Evolutionary conservation across 2,888 invertebrate species (phyloP), one percentile per base, ranked within the genome.

Genomic region (Drosophila aldrichi): DNA sequence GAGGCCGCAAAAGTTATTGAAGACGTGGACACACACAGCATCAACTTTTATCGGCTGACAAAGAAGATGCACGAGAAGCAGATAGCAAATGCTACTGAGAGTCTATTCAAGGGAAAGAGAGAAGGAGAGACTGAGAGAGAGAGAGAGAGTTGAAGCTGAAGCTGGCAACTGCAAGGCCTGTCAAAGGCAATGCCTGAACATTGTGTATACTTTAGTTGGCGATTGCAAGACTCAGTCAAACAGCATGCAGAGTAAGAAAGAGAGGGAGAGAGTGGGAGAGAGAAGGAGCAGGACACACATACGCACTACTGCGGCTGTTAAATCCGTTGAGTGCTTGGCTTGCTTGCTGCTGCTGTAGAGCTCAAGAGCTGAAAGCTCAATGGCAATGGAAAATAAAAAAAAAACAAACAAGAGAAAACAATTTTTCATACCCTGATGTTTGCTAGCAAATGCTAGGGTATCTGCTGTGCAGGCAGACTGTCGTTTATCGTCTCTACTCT

Each of bases 131-230:
- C n/a, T 20, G 34, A 38, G 16, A 38, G 38, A 6, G 38, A 38
- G 16, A 8, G 38, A 6, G 38, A 22, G 14, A 44, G 25, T 3
- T 29, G 29, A 7, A 29, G 32, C 32, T 32, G 32, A 32, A 32
- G 32, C 22, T 60, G 60, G 52, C 68, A 64, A 54, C 57, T 59
- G 55, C 34, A 80, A 77, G 60, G 70, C 67, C 67, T 76, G 75
- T 81, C 64, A 85, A 72, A 82, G 82, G 65, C 78, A 77, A 44
- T 70, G 65, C 60, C 56, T 20, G 38, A 65, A 52, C 22, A 41
- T 41, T 73, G 62, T 57, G 57, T 62, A 57, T 43, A 52, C 63
- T 69, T 70, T 56, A 59, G 56, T 48, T 70, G 54, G 62, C 48
- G 41, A 25, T 36, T 36, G 36, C 36, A 36, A 16, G 36, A 2